Evolutionary conservation across 2,797 vertebrate species (phyloP), one percentile per base, ranked within the genome.

Genomic region (Sparidentex hasta): DNA sequence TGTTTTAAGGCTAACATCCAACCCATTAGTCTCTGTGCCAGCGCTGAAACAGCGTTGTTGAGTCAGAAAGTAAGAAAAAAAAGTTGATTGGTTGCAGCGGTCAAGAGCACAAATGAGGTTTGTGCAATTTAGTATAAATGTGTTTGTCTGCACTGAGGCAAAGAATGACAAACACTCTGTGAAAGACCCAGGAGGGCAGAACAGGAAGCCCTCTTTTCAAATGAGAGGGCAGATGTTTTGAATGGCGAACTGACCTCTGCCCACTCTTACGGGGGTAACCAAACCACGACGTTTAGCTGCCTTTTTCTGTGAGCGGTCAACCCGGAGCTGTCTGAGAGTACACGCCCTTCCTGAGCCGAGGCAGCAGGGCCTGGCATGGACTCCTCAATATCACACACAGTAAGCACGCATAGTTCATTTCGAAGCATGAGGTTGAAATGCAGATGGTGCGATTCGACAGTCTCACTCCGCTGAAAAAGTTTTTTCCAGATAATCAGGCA

Each of bases 321-420:
- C 74, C 12, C 27, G 13, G 65, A 76, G 71, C 54, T 79, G 87
- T 75, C 81, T 70, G 82, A 83, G 68, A 63, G 83, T 33, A 81
- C 88, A 86, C 94, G 73, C 93, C 94, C 93, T 93, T 94, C 92
- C 90, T 92, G 88, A 71, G 73, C 76, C 55, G 76, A 73, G 86
- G 71, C 89, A 71, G 76, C 29, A 81, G n/a, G 56, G 68, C 23
- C 23, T 89, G 90, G 87, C 90, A 79, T 9, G 4, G 21, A 44
- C 64, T 71, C 76, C 55, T 64, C 29, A 58, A 55, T 76, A 71
- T 91, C 82, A 74, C 33, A 83, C 87, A 77, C 76, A 72, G 55
- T 68, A 63, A 64, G 80, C 74, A 64, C 59, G 25, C 50, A 71
- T 20, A 68, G 65, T 70, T 82, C 64, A 46, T 72, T 62, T 83